Conservation (phyloP, 2,888 invertebrate genomes). For the Spodoptera exigua region DNA sequence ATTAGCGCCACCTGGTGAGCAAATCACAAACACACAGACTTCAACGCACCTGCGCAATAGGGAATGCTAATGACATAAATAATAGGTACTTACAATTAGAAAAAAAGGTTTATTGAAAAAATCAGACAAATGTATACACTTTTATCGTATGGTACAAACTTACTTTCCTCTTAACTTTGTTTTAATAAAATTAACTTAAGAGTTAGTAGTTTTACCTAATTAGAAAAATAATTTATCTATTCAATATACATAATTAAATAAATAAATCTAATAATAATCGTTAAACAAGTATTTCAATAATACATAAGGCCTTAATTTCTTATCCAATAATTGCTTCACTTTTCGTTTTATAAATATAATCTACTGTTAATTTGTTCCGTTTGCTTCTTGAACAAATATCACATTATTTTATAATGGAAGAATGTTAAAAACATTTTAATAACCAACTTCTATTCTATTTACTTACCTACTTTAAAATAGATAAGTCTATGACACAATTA, state of each 20-base stretch:
- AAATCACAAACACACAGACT: too few species aligned
- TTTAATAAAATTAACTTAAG: constrained; percentile 77
- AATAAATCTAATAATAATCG: constrained; percentile 39
- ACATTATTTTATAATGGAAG: constrained; percentile 33
- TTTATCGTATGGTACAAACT: constrained; percentile 64
- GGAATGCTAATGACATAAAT: neutral
- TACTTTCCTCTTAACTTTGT: constrained; percentile 81
- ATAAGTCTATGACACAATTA: constrained; percentile 61
- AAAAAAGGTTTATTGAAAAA: constrained; percentile 56
- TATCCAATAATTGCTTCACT: constrained; percentile 14
- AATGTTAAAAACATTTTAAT: constrained; percentile 41
- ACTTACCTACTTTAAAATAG: constrained; percentile 49
- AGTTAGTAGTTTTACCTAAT: constrained; percentile 77
- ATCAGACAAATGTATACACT: constrained; percentile 41
- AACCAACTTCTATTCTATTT: constrained; percentile 41
- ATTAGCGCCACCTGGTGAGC: too few species aligned
- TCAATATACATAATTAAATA: constrained; percentile 53
- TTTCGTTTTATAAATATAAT: constrained; percentile 35
- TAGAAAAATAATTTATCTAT: constrained; percentile 62
- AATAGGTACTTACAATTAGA: neutral
- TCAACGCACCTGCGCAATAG: too few species aligned
- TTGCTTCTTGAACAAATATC: constrained; percentile 60
- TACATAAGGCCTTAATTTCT: constrained; percentile 21
- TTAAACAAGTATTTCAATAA: constrained; percentile 45
- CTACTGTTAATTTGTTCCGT: constrained; percentile 63